A percentile compares a stretch with the other conserved stretches of the same genome.
Conservation (phyloP, 2,888 invertebrate species). For the Aphodius sticticus region DNA sequence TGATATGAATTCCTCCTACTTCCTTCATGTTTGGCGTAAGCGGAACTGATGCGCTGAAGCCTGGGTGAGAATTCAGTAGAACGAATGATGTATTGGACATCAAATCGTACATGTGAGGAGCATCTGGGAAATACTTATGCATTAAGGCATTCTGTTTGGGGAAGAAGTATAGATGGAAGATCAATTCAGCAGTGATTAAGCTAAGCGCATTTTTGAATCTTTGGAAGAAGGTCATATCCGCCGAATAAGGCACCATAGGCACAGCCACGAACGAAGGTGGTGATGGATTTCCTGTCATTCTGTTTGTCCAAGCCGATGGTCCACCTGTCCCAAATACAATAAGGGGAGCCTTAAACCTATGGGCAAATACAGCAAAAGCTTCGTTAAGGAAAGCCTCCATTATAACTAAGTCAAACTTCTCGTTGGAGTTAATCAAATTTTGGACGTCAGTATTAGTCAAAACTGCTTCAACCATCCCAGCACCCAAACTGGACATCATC, state of each 20-base stretch:
- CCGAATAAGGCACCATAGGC: conserved; percentile 56
- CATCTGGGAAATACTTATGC: conserved; percentile 39
- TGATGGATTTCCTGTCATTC: conserved; percentile 59
- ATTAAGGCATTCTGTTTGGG: conserved; percentile 38
- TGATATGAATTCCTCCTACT: conserved; percentile 43
- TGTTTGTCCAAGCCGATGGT: conserved; percentile 58
- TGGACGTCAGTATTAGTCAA: conserved; percentile 46
- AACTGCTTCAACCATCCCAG: background rate
- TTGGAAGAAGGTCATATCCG: conserved; percentile 45
- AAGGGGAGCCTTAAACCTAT: conserved; percentile 50
- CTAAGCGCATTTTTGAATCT: conserved; percentile 34
- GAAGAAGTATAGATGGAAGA: conserved; percentile 29
- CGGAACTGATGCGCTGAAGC: conserved; percentile 37
- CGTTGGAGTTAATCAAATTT: conserved; percentile 48
- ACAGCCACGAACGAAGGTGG: conserved; percentile 63
- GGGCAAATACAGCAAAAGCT: conserved; percentile 56
- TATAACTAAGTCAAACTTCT: conserved; percentile 56
- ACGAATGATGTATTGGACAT: conserved; percentile 42
- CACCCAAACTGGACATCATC: no score
- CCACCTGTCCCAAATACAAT: conserved; percentile 41
- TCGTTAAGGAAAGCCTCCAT: conserved; percentile 62
- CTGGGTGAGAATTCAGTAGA: conserved; percentile 41
- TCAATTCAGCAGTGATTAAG: background rate
- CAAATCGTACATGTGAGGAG: conserved; percentile 38
- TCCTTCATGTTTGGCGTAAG: conserved; percentile 43